A percentile compares a stretch with the other conserved stretches of the same genome.
These are phyloP conservation scores for Tipula lateralis DNA, from an alignment of 2,888 invertebrate species.

Conservation along the genomic window DNA sequence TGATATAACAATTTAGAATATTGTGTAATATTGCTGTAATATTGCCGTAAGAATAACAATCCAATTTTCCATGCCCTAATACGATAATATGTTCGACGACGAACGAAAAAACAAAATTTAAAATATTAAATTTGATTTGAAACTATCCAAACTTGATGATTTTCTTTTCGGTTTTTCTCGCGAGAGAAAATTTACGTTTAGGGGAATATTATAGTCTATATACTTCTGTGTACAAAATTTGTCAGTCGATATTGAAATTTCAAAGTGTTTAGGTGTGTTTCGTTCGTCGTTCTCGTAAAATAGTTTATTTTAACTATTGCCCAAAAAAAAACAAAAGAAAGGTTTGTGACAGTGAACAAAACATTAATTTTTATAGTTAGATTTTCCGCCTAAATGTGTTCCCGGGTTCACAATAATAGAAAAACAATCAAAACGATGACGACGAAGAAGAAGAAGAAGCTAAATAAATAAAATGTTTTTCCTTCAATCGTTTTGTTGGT, in stretches of 20 bases:
- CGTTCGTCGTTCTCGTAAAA: background rate
- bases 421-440: background rate
- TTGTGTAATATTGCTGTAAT: background rate
- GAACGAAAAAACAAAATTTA: background rate
- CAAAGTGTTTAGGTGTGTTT: background rate
- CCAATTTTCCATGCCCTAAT: slow-evolving; percentile 11
- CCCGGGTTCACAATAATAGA: background rate
- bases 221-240: background rate
- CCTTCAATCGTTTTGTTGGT: background rate
- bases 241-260: background rate
- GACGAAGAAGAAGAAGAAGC: background rate
- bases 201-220: background rate
- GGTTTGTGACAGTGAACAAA: background rate
- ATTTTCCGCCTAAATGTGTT: background rate
- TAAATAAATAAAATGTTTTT: background rate
- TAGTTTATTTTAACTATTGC: background rate
- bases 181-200: background rate
- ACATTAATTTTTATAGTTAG: background rate
- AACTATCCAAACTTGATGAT: background rate
- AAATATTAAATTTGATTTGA: slow-evolving; percentile 19
- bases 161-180: background rate
- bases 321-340: background rate
- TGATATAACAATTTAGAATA: background rate
- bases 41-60: background rate
- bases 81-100: background rate